Evolutionary conservation across 2,113 vertebrate species (phyloP), one percentile per base, ranked within the genome.

Genomic region (Lipophrys pholis): DNA sequence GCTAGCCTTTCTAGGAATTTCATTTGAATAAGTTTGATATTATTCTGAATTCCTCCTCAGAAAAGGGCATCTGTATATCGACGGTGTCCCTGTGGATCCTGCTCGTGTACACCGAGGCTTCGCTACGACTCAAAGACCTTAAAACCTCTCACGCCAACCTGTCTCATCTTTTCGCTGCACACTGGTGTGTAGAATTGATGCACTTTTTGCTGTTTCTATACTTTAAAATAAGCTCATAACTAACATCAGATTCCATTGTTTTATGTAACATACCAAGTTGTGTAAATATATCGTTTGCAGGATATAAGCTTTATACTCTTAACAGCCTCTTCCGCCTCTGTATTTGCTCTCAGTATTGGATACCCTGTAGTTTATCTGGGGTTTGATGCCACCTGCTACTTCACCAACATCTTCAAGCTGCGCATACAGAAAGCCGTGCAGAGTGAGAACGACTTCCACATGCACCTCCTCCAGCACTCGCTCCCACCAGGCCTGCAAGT

Each of bases 361-460:
- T 95, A 95, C 81, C 94, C 94, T 21, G 88, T 95, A 1, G 94
- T 94, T 17, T 95, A 94, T 78, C 80, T 95, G 83, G 94, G 94
- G 46, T 95, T 95, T 65, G 93, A 95, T 70, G 93, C 91, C 75
- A 94, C 94, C 65, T 95, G 94, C 83, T 95, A 95, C 84, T 94
- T 95, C 88, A 92, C 92, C 82, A 93, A 92, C 80, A 89, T 94
- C 77, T 93, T 95, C 12, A 95, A 94, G 84, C 85, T 94, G 82
- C 91, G 93, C 50, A 89, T 92, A 35, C 93, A 94, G 83, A 94
- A 94, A 81, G 88, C 91, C 0, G 91, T 94, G 56, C 91, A 91
- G 76, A 94, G 78, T 14, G 92, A 94, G 43, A 94, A 92, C 6
- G 87, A 94, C 78, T 92, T 94, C 78, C 93, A 94, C 84, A 83